Evolutionary conservation across 2,797 vertebrate genomes (phyloP), one percentile per base, ranked within the genome.

Genomic region (Gallinago nigripennis): DNA sequence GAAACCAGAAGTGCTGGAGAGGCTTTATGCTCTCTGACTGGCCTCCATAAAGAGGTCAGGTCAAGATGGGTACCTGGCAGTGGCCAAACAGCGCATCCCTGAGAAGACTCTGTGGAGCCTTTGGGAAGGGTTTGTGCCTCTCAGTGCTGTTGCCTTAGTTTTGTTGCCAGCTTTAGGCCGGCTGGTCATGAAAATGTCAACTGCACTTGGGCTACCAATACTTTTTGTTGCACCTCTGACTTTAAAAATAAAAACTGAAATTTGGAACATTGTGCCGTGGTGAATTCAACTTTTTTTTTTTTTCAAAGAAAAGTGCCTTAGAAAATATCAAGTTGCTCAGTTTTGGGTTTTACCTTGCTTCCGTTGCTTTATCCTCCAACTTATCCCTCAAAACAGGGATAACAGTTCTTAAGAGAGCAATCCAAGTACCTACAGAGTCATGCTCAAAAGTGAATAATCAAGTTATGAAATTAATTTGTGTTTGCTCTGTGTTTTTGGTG

Each of bases 151-250:
- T 46, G 71, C 27, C 68, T 13, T 73, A 9, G n/a, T 33, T 85
- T 56, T 89, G 46, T 21, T 80, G 54, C 50, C 51, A 86, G 50
- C 50, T 89, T 86, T 60, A 33, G 8, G 17, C 39, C 50, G 31
- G 28, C 58, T 79, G 17, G 30, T 75, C 28, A 31, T 79, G 54
- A 27, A 83, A 75, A 73, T 4, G 1, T 16, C 24, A 84, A 20
- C 35, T 53, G 2, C 1, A 2, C 1, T 0, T 18, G 14, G 16
- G 24, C 1, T 61, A 5, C 53, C 0, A 2, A 64, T 57, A 19
- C 24, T 46, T 70, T 37, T 39, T 0, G 0, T 46, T 65, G 30
- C 30, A 31, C 13, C 81, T 73, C 28, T 53, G 25, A 33, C 20
- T 72, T 92, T 3, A 53, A 66, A 81, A 82, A 20, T 33, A 51